Conservation (phyloP, 2,888 invertebrate genomes). For the Hesperia comma region DNA sequence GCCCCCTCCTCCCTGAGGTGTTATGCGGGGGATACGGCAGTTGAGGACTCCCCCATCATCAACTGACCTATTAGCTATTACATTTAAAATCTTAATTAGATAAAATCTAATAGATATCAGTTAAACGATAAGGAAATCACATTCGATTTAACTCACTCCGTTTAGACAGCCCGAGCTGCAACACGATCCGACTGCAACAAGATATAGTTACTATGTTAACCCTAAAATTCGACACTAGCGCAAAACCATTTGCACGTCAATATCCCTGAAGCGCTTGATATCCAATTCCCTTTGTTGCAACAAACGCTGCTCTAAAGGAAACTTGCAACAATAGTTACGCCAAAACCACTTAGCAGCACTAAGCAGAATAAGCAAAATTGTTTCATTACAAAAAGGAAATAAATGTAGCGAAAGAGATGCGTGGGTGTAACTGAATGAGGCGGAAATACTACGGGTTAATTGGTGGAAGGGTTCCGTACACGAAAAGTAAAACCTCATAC, state of each 20-base stretch:
- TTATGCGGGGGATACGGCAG: no score
- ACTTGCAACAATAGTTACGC: slow-evolving; percentile 1
- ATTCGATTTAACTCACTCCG: no score
- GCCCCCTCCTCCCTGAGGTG: no score
- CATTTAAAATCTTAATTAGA: no score
- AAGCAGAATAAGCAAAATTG: slow-evolving; percentile 9
- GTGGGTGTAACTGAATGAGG: slow-evolving; percentile 5
- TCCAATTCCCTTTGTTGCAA: slow-evolving; percentile 30
- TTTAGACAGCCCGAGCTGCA: no score
- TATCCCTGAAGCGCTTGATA: slow-evolving; percentile 18
- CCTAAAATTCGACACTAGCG: slow-evolving; percentile 1
- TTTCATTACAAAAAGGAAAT: slow-evolving; percentile 10
- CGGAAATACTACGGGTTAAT: slow-evolving; percentile 4
- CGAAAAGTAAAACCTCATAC: background rate
- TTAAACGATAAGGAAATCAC: no score
- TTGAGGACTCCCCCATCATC: no score
- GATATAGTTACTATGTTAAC: slow-evolving; percentile 1
- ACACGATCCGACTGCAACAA: background rate
- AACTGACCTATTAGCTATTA: no score
- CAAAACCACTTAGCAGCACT: slow-evolving; percentile 8
- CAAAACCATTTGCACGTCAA: slow-evolving; percentile 4
- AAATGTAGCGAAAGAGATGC: background rate
- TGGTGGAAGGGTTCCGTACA: background rate
- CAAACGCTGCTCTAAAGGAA: slow-evolving; percentile 18
- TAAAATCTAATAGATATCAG: no score